These are phyloP conservation scores for Axinella damicornis DNA, from an alignment of 37 sponge, comb jelly and placozoan genomes.

Conservation along the genomic window DNA sequence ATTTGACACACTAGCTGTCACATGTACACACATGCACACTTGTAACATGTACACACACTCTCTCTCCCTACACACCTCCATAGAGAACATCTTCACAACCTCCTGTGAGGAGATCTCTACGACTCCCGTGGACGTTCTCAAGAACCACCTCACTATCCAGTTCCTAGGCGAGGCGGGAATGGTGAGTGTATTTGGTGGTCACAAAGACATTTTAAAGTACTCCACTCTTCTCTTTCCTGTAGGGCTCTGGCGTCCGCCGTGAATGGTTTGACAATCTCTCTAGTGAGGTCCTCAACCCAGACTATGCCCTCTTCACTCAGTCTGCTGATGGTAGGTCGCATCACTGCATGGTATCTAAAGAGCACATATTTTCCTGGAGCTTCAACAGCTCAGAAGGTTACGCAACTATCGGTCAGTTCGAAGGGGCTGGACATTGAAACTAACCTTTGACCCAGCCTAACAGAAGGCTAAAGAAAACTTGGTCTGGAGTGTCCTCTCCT, in stretches of 20 bases:
- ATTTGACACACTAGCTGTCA: too few species aligned
- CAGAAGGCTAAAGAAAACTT: too few species aligned
- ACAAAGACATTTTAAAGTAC: not conserved
- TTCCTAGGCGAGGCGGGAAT: slow-evolving; percentile 92
- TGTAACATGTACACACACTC: too few species aligned
- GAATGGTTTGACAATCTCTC: slow-evolving; percentile 97
- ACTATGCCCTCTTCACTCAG: slow-evolving; percentile 97
- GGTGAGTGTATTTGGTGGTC: slow-evolving; percentile 32
- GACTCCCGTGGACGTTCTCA: slow-evolving; percentile 40
- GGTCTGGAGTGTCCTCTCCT: too few species aligned
- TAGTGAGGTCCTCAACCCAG: slow-evolving; percentile 91
- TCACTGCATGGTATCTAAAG: too few species aligned
- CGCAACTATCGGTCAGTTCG: too few species aligned
- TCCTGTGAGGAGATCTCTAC: slow-evolving; percentile 71
- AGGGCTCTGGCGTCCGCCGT: slow-evolving; percentile 84
- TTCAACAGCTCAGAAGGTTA: too few species aligned
- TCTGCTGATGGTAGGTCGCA: slow-evolving; percentile 95
- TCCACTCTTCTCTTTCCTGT: not conserved
- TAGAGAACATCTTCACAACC: slow-evolving; percentile 75
- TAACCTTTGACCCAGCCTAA: too few species aligned
- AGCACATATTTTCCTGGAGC: too few species aligned
- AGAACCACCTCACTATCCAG: slow-evolving; percentile 59
- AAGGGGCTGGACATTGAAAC: too few species aligned
- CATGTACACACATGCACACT: too few species aligned
- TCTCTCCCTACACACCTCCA: too few species aligned